phyloP scores from a whole-genome alignment of 2,113 vertebrate genomes.

The Camelus dromedarius region DNA sequence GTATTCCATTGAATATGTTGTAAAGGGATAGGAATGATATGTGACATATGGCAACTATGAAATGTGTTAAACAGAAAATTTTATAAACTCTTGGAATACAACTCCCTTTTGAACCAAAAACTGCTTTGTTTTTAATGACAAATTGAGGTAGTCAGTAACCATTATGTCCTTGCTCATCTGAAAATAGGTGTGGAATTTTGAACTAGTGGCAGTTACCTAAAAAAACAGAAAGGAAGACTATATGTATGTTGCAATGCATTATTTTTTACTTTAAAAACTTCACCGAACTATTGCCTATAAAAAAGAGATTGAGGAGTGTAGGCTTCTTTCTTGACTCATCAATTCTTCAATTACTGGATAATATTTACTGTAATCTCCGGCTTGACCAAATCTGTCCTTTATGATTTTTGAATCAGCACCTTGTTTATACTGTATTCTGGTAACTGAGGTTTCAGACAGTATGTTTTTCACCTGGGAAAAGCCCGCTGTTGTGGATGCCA shows the following conservation, averaged over 20 bases:
- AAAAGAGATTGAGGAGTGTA: neutral
- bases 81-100: neutral
- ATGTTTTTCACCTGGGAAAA: neutral
- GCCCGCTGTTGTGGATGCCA: neutral
- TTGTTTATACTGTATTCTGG: neutral
- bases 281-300: neutral
- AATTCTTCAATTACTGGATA: neutral
- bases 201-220: neutral
- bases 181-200: neutral
- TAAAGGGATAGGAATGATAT: neutral
- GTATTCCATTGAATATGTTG: neutral
- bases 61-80: neutral
- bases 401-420: neutral
- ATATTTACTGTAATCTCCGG: neutral
- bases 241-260: neutral
- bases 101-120: neutral
- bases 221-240: neutral
- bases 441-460: neutral
- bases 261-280: slow-evolving; percentile 39
- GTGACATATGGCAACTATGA: neutral
- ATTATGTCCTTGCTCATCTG: neutral
- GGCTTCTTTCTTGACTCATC: neutral
- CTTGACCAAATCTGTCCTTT: neutral
- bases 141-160: neutral
- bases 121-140: neutral